Base-by-base conservation (phyloP, 2,113 vertebrate species). In the Pithys albifrons region DNA sequence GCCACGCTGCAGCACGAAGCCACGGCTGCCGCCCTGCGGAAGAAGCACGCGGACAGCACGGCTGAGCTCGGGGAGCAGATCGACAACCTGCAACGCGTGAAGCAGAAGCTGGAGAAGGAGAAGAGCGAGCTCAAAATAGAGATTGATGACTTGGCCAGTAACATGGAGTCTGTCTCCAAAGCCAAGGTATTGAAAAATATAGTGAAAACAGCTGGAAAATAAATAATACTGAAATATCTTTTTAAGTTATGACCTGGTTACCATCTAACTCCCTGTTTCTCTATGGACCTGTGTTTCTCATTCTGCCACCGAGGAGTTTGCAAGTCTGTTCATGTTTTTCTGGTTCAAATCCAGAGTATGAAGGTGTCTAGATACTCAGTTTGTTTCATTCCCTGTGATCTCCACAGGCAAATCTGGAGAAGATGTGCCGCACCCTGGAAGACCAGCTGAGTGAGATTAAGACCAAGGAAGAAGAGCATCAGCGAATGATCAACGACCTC, bases 371-470 rank as follows among this genome's bases (percentile, higher is more conserved):
- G 6, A 15, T 27, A 28, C 6, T 35, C 10, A 39, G 41, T 7
- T 35, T 37, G 61, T 46, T 52, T 61, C 24, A 12, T 61, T 25
- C 14, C 70, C 43, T 33, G 8, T 72, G 46, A n/a, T 58, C 16
- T 49, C 5, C 24, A 14, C 39, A 99, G 99, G 98, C 97, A 25
- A 98, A 98, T 20, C 89, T 98, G 43, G 99, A 99, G 94, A 99
- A 99, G 75, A 97, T 97, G 96, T 98, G 98, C 49, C 97, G 98
- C 15, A 98, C 97, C 9, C 91, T 99, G 25, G 99, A 99, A 89
- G 98, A 99, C 13, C 99, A 99, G 65, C 93, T 98, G 12, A 98
- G 96, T 37, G 98, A 99, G 89, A 66, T 98, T 61, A 99, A 98
- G 72, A 89, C 95, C 7, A 99, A 98, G 54, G 97, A 98, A 7